Base-by-base conservation (phyloP, 2,113 vertebrate genomes). In the Phalacrocorax pelagicus region DNA sequence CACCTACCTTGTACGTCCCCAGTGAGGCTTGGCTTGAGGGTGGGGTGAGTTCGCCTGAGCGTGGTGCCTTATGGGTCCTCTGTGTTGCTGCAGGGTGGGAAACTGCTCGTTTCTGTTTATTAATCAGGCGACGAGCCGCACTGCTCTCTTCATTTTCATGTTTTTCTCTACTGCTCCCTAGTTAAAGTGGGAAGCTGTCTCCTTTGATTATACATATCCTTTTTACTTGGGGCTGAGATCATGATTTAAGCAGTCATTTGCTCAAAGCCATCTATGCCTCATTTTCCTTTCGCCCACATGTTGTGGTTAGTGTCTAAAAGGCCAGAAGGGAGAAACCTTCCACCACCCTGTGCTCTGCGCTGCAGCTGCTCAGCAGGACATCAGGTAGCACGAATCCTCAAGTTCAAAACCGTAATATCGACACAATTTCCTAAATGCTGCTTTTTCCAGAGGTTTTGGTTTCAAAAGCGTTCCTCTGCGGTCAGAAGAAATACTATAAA, bases 271-370 rank as follows among this genome's bases (percentile, higher is more conserved):
- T 51, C 47, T 12, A 10, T 20, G 40, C 55, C 42, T 77, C 11
- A 0, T 46, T 63, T 69, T 57, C 30, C 27, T 78, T 57, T 34
- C 0, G 2, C 52, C 54, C 58, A n/a, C 7, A 2, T 21, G 59
- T 17, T 40, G 20, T 46, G 72, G 27, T 61, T 52, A 54, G 59
- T 5, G 5, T 77, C 22, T 32, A 20, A 27, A 47, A 32, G 57
- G 34, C 55, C 86, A 40, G 40, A 16, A 40, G 27, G 61, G 13
- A 71, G 32, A 24, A 6, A 36, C 32, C n/a, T 66, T 67, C 55
- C 66, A 4, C 29, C 34, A 3, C 40, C 26, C 59, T 1, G 6
- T 32, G 54, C 86, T 55, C 73, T 0, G 0, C 1, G 2, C 52
- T 24, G 54, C 54, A 38, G 1, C 67, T 8, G 44, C 77, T 57